Evolutionary conservation across 2,888 invertebrate genomes (phyloP), one percentile per base, ranked within the genome.

Genomic region (Dicycla oo): DNA sequence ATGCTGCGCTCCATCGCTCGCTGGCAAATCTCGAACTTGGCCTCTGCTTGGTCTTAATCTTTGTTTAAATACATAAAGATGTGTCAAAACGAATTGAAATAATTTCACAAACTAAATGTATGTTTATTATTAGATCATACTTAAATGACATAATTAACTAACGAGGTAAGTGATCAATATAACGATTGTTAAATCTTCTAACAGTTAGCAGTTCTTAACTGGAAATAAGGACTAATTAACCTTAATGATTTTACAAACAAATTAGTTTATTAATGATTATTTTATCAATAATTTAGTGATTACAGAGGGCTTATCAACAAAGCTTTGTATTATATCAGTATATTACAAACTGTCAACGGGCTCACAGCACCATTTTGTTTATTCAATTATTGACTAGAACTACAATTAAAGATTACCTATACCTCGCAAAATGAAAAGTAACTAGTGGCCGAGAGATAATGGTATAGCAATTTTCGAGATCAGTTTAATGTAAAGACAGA

Each of bases 161-260:
- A 56, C 3, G 30, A 56, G 38, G 30, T 8, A 49, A 1, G 20
- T 20, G 23, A 45, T 75, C 47, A 75, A 43, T 13, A 18, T 4
- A 49, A 10, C 1, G 5, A 18, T 66, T 66, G 15, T 49, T 18
- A 26, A 26, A 49, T 43, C n/a, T 64, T 47, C 20, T 20, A n/a
- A 30, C n/a, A n/a, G 20, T n/a, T 1, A 15, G 10, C 15, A 26
- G n/a, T 11, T 34, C 43, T n/a, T 15, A 2, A 6, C 1, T 62
- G 10, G 6, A 43, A 5, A 61, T n/a, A 26, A 30, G 38, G 23
- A 54, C 20, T 30, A 56, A 56, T 77, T 77, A 77, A 60, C 69
- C 40, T 53, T 47, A 60, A 73, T 75, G 8, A 75, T 38, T 23
- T n/a, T 2, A 69, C 58, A 73, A 53, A 77, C 51, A 47, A 60